These are phyloP conservation scores for Hirtodrosophila duncani DNA, from an alignment of 2,888 invertebrate genomes.

Conservation along the genomic window DNA sequence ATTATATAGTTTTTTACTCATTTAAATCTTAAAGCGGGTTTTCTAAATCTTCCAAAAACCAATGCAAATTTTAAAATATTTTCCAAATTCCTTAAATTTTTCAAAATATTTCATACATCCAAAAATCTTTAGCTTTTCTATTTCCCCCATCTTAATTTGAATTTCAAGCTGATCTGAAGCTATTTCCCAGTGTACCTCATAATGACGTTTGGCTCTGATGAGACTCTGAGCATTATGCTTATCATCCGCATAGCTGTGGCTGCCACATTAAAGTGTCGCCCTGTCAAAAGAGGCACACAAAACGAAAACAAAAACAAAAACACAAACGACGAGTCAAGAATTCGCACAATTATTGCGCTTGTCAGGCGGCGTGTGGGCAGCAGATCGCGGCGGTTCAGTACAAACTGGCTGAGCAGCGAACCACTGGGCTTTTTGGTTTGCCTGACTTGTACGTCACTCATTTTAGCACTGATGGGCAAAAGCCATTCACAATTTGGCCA, in stretches of 20 bases:
- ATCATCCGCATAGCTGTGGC: conserved; percentile 27
- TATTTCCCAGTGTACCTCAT: too few species aligned
- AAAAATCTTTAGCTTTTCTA: too few species aligned
- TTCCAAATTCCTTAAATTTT: too few species aligned
- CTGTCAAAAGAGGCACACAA: conserved; percentile 45
- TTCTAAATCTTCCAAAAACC: too few species aligned
- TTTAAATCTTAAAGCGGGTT: too few species aligned
- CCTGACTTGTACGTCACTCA: conserved; percentile 59
- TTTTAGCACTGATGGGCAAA: conserved; percentile 50
- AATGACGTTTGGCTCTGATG: too few species aligned
- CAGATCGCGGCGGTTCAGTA: neutral
- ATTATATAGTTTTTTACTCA: too few species aligned
- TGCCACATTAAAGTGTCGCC: conserved; percentile 63
- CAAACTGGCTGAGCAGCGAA: neutral
- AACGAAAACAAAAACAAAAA: neutral
- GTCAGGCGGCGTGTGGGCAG: conserved; percentile 20
- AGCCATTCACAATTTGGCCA: conserved; percentile 43
- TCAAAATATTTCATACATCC: too few species aligned
- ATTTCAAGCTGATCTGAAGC: too few species aligned
- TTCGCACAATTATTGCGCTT: conserved; percentile 62
- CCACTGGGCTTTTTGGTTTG: too few species aligned
- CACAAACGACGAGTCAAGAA: conserved; percentile 30
- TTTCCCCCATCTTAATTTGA: too few species aligned
- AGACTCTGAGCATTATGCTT: conserved; percentile 3
- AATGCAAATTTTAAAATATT: too few species aligned